phyloP scores from a whole-genome alignment of 2,113 vertebrate species.

The Cyphomyrus discorhynchus region DNA sequence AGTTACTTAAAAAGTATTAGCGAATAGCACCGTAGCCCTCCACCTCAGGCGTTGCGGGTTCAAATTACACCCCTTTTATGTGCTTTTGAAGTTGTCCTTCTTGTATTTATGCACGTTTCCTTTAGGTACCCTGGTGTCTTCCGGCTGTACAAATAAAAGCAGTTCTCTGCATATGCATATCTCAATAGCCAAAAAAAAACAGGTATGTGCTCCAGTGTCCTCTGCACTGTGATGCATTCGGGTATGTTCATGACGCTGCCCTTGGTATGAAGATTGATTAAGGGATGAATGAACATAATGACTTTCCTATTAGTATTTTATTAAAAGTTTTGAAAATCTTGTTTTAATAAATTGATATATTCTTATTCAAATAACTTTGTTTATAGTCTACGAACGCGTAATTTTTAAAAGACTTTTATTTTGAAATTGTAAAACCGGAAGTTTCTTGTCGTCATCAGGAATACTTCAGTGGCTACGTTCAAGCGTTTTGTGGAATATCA shows the following conservation, averaged over 20 bases:
- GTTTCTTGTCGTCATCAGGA: background rate
- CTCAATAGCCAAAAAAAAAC: background rate
- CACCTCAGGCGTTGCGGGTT: background rate
- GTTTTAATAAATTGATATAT: background rate
- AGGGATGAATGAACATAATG: background rate
- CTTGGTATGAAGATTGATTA: background rate
- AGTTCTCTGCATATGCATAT: background rate
- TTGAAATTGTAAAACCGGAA: background rate
- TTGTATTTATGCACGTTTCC: background rate
- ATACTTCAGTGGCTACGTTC: background rate
- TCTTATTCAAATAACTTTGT: background rate
- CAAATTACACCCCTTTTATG: background rate
- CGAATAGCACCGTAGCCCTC: background rate
- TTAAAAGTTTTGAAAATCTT: background rate
- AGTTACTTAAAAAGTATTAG: no score
- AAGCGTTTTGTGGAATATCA: background rate
- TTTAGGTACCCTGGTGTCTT: background rate
- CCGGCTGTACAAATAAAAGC: background rate
- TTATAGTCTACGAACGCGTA: background rate
- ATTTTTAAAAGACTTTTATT: background rate
- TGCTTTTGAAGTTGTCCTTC: background rate
- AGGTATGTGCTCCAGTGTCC: background rate
- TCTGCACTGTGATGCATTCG: background rate
- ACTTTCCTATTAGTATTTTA: background rate
- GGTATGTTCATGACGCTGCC: background rate